Evolutionary conservation across 2,113 vertebrate species (phyloP).

Genomic region (Bettongia penicillata): DNA sequence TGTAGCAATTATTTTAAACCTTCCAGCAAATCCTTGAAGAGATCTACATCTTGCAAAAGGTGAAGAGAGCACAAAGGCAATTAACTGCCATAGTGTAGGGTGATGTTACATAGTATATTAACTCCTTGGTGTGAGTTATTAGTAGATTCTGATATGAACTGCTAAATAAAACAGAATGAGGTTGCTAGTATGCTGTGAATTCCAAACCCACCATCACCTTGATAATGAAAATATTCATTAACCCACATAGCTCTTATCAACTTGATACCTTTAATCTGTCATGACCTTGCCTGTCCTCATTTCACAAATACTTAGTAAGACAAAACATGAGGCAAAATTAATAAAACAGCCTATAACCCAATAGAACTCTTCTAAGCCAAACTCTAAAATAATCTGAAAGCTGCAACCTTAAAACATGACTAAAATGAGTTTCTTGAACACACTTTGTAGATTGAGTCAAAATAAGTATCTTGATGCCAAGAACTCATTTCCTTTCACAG

Average conservation of each 20-base stretch:
- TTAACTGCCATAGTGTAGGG: background rate
- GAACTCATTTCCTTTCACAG: background rate
- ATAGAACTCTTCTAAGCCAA: constrained; percentile 36
- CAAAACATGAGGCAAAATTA: constrained; percentile 49
- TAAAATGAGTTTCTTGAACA: constrained; percentile 20
- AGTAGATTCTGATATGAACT: background rate
- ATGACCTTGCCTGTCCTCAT: background rate
- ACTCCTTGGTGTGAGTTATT: constrained; percentile 24
- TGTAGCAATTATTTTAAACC: constrained; percentile 34
- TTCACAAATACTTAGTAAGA: constrained; percentile 19
- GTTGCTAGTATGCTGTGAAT: constrained; percentile 8
- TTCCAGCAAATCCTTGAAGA: constrained; percentile 24
- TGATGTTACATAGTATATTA: constrained; percentile 36
- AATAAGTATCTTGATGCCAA: constrained; percentile 3
- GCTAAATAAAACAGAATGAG: background rate
- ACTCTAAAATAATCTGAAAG: constrained; percentile 19
- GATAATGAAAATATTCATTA: constrained; percentile 45
- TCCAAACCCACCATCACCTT: constrained; percentile 18
- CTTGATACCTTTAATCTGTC: constrained; percentile 28
- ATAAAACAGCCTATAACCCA: constrained; percentile 37
- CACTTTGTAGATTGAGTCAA: background rate
- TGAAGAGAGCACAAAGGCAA: constrained; percentile 11
- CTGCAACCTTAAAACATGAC: background rate
- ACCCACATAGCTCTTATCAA: constrained; percentile 35
- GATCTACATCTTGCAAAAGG: background rate